Base-by-base conservation (phyloP, 2,113 vertebrate species). In the Taxidea taxus region DNA sequence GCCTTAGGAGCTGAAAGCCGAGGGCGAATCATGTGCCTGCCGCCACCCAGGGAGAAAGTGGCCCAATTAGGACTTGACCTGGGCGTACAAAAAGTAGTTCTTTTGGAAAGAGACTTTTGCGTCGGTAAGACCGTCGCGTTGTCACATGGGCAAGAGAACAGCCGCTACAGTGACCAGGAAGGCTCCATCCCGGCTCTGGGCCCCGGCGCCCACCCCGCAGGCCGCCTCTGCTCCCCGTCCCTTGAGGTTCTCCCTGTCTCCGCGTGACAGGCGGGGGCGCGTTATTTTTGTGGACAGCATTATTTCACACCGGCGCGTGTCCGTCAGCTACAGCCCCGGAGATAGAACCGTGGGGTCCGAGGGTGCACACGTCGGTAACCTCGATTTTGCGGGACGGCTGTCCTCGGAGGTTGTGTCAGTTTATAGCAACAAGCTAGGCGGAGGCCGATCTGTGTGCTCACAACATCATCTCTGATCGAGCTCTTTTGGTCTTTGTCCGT, bases 351-450 rank as follows among this genome's bases (percentile, higher is more conserved):
- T 29, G 77, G 83, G 58, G 39, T 44, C 20, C 6, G 4, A 37
- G 87, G 75, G 37, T 11, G 0, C 58, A 8, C 20, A 14, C 0
- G 0, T 14, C 0, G 21, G n/a, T 6, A 2, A 21, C 58, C 1
- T 39, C 3, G 42, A 21, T 1, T n/a, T 51, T 42, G 13, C 78
- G 3, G 4, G 11, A 6, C 10, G 2, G 51, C 66, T 7, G 9
- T 16, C 44, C 4, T 7, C 2, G 42, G 39, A 80, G 58, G 14
- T 25, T 14, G 0, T 10, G 2, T 42, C 44, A 0, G 0, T 10
- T 6, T n/a, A 37, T 9, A 1, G 29, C 47, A 49, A 77, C 47
- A 16, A 31, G 18, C 1, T 0, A 16, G 2, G 27, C 31, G 44
- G 1, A 3, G 47, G 70, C 49, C 27, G 14, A 14, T 13, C 13